Evolutionary conservation across 2,797 vertebrate genomes (phyloP).

Genomic region (Pogoniulus pusillus): DNA sequence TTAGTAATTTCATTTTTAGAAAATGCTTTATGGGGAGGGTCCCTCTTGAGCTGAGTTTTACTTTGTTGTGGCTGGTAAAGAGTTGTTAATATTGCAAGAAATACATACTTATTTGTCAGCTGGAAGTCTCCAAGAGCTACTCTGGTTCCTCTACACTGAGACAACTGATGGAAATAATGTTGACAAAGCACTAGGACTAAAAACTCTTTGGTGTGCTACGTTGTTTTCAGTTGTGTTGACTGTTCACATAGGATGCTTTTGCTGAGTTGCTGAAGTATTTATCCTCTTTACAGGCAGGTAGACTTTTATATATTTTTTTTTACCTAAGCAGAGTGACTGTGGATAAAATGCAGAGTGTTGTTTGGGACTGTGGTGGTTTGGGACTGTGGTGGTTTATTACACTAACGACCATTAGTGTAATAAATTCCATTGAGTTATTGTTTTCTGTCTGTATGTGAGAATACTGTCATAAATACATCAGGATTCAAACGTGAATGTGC

Average conservation of each 20-base stretch:
- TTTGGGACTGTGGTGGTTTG: neutral
- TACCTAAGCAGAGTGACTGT: neutral
- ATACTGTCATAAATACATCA: neutral
- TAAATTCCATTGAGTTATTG: neutral
- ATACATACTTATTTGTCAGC: neutral
- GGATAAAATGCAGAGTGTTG: neutral
- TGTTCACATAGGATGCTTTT: neutral
- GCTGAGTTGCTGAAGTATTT: neutral
- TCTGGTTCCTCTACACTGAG: neutral
- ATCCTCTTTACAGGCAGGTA: neutral
- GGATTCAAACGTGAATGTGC: neutral
- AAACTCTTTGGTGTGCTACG: neutral
- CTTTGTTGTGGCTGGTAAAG: neutral
- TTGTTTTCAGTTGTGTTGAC: neutral
- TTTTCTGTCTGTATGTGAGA: neutral
- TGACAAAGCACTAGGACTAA: neutral
- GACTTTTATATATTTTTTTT: neutral
- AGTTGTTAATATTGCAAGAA: neutral
- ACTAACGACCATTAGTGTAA: too few species aligned
- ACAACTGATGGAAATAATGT: neutral
- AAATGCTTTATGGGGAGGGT: neutral
- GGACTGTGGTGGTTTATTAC: neutral
- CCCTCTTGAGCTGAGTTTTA: neutral
- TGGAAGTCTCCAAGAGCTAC: neutral
- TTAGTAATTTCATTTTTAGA: constrained; percentile 2